Conservation (phyloP, 2,113 vertebrate species). For the Apeltes quadracus region DNA sequence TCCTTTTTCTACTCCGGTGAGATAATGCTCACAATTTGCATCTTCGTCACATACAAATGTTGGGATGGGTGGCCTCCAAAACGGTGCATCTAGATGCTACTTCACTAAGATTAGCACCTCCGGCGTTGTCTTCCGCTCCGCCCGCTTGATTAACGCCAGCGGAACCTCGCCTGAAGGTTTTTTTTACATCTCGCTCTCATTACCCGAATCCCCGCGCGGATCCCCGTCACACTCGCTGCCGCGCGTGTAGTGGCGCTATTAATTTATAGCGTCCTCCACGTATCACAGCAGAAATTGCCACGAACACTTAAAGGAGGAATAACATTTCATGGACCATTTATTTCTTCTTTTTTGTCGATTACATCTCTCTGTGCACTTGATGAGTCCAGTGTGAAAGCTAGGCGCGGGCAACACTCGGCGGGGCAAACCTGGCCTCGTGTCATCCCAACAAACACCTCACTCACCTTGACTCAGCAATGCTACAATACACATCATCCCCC, state of each 20-base stretch:
- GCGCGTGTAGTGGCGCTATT: conserved; percentile 35
- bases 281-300: conserved; percentile 36
- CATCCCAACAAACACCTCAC: conserved; percentile 44
- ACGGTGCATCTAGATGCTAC: neutral
- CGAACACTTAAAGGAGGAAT: neutral
- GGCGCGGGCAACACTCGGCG: conserved; percentile 5
- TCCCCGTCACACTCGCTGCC: conserved; percentile 43
- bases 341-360: conserved; percentile 38
- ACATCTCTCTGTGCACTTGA: conserved; percentile 40
- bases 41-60: conserved; percentile 25
- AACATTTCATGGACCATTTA: neutral
- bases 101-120: conserved; percentile 26
- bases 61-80: neutral
- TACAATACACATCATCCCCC: conserved; percentile 19
- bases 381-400: conserved; percentile 51
- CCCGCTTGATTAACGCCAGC: conserved; percentile 58
- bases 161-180: conserved; percentile 42
- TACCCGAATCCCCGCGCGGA: conserved; percentile 44
- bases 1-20: conserved; percentile 11
- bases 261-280: conserved; percentile 21
- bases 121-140: conserved; percentile 20
- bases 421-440: conserved; percentile 49
- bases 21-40: conserved; percentile 18
- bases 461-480: conserved; percentile 27
- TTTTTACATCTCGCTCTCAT: conserved; percentile 46